Base-by-base conservation (phyloP, 2,888 invertebrate genomes). In the Phlogophora meticulosa region DNA sequence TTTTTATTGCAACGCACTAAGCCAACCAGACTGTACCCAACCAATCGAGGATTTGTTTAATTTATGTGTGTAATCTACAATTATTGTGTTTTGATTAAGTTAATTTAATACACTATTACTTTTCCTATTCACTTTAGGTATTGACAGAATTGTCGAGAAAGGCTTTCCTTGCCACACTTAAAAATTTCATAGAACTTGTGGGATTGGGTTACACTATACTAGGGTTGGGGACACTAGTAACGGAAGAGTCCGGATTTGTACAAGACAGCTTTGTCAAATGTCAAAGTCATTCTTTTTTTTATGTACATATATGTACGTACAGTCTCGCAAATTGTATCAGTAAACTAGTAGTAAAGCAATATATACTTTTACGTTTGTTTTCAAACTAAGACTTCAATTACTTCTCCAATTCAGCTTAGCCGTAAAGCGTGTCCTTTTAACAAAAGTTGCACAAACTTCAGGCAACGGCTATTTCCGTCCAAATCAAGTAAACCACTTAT, bases 391-490 rank as follows among this genome's bases (percentile, higher is more conserved):
- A 43, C 43, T 43, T 11, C 34, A 43, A 62, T 11, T 2, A 24
- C 10, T 32, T 42, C 10, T 13, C 7, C 5, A 28, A n/a, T 2
- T 3, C 4, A 58, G 9, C n/a, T n/a, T 17, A 15, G 13, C 1
- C 11, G 1, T 15, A 7, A 61, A 45, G 34, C n/a, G 5, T 7
- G 0, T 28, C 9, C 20, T 11, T 42, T 15, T 22, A 17, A 24
- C 17, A 5, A 46, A 34, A 69, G 4, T 3, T 28, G 7, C 4
- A 13, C 20, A 0, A 20, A 36, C 10, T 4, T 17, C 2, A 42
- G 5, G n/a, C 42, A n/a, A 42, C 24, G 7, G 36, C 38, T n/a
- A 62, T 72, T 45, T 68, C 38, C 63, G 62, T 48, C 5, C 22
- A 32, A 34, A 15, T n/a, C 7, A 46, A 40, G 1, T n/a, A 1